Evolutionary conservation across 2,113 vertebrate genomes (phyloP).

Genomic region (Aviceda subcristata): DNA sequence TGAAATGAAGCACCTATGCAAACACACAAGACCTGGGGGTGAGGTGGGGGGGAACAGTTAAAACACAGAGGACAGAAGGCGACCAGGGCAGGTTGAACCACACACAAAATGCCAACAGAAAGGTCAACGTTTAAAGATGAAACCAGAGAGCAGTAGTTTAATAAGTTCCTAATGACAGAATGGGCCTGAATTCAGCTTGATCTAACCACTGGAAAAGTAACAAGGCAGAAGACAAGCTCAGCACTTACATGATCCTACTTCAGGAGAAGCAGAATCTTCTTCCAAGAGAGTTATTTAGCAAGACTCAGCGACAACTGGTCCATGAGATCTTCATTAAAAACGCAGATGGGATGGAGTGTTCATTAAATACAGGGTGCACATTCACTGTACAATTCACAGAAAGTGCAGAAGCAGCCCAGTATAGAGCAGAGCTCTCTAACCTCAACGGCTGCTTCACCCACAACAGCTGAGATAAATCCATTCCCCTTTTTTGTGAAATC

Average conservation of each 20-base stretch:
- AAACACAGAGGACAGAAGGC: background rate
- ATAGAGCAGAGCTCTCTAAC: background rate
- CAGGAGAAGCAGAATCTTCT: background rate
- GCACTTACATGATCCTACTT: background rate
- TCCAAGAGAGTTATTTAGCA: background rate
- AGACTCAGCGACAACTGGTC: background rate
- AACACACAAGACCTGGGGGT: background rate
- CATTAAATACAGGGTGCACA: background rate
- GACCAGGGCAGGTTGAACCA: background rate
- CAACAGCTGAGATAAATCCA: background rate
- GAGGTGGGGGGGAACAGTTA: background rate
- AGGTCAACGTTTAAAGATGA: background rate
- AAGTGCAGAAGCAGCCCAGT: background rate
- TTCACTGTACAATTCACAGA: background rate
- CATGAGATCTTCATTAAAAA: background rate
- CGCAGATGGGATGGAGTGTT: background rate
- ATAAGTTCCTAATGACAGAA: background rate
- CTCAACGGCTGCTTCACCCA: background rate
- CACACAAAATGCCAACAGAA: background rate
- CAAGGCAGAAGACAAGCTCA: background rate
- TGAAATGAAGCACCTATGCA: constrained; percentile 5
- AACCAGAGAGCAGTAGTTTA: background rate
- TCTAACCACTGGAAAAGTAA: background rate
- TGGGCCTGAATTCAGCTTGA: background rate
- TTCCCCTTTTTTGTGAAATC: background rate